phyloP scores from a whole-genome alignment of 2,113 vertebrate species.

The Xiphophorus couchianus region DNA sequence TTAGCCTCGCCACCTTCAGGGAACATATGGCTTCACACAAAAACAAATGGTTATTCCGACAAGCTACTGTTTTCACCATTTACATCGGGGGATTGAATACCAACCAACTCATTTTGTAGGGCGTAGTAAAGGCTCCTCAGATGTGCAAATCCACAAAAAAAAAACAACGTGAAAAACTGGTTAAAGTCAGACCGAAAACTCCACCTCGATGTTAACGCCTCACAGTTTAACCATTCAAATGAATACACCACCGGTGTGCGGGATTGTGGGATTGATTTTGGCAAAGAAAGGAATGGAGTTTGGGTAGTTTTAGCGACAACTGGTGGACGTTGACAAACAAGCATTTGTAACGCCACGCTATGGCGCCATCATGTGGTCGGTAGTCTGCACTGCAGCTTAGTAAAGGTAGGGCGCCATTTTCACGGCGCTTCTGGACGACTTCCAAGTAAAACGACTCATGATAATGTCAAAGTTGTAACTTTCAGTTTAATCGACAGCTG shows the following conservation, averaged over 20 bases:
- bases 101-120: conserved; percentile 64
- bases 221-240: conserved; percentile 75
- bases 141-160: conserved; percentile 34
- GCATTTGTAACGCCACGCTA: neutral
- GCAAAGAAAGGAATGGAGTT: conserved; percentile 3
- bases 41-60: neutral
- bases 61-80: neutral
- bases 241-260: conserved; percentile 66
- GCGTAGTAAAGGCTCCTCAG: neutral
- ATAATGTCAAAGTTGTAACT: too few species aligned
- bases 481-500: too few species aligned
- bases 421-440: too few species aligned
- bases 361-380: conserved; percentile 16
- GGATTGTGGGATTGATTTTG: conserved; percentile 76
- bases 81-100: conserved; percentile 25
- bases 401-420: neutral
- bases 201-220: conserved; percentile 13
- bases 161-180: conserved; percentile 26
- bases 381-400: neutral
- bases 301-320: conserved; percentile 56
- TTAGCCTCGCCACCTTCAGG: conserved; percentile 35
- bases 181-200: conserved; percentile 16
- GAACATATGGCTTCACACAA: conserved; percentile 47
- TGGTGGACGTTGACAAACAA: conserved; percentile 34
- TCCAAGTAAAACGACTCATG: too few species aligned